These are phyloP conservation scores for Penaeus chinensis DNA, from an alignment of 1,140 invertebrate genomes.

Conservation along the genomic window DNA sequence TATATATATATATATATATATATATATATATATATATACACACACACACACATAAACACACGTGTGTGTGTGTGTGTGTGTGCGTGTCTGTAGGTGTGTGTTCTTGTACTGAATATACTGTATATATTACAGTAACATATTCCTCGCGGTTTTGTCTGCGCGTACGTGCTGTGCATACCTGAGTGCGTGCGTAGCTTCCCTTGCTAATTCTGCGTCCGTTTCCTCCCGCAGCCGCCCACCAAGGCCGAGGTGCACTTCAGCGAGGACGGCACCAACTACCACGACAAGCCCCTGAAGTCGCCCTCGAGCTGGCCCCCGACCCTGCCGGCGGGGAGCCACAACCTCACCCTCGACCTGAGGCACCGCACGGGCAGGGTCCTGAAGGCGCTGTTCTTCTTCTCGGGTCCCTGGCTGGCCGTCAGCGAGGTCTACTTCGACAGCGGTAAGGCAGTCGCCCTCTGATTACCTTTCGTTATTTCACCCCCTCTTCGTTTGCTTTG, in stretches of 20 bases:
- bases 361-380: constrained; percentile 70
- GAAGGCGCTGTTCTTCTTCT: constrained; percentile 71
- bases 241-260: constrained; percentile 65
- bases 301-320: constrained; percentile 3
- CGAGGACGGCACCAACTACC: constrained; percentile 41
- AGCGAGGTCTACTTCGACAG: constrained; percentile 70
- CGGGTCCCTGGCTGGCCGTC: constrained; percentile 72
- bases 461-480: neutral
- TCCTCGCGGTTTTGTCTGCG: neutral
- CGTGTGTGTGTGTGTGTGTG: constrained; percentile 22
- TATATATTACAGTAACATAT: neutral
- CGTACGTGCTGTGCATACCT: neutral
- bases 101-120: neutral
- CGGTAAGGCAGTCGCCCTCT: constrained; percentile 48
- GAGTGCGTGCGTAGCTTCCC: neutral
- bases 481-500: too few species aligned
- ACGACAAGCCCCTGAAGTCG: constrained; percentile 37
- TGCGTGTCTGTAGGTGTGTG: neutral
- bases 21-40: constrained; percentile 8
- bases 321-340: constrained; percentile 66
- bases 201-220: neutral
- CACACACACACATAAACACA: constrained; percentile 11
- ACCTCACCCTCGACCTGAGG: constrained; percentile 69
- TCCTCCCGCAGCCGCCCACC: constrained; percentile 52
- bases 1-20: neutral